A percentile compares a stretch with the other conserved stretches of the same genome.
phyloP scores from a whole-genome alignment of 2,888 invertebrate species.

The Temnothorax ravouxi region DNA sequence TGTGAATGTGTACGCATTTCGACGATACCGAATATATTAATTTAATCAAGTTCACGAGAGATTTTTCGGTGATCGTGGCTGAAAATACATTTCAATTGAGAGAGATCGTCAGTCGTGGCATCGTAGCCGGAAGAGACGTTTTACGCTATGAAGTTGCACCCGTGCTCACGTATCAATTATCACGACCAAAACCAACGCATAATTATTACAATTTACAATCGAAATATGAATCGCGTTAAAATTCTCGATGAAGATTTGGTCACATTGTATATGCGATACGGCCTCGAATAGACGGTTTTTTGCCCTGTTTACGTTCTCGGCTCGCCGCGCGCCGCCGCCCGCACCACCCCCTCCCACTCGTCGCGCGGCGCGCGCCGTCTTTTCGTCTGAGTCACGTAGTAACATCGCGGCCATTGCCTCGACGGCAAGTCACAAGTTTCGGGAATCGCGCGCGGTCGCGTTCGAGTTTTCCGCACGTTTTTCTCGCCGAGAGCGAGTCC shows the following conservation, averaged over 20 bases:
- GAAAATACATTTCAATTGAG: too few species aligned
- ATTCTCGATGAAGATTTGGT: neutral
- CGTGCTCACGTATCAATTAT: too few species aligned
- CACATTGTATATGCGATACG: neutral
- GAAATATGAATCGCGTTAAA: neutral
- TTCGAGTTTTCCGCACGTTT: neutral
- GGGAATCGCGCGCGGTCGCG: neutral
- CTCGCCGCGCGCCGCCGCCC: neutral
- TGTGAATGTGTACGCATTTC: too few species aligned
- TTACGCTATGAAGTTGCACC: neutral
- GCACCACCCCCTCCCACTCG: too few species aligned
- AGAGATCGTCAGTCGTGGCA: too few species aligned
- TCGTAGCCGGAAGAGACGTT: neutral
- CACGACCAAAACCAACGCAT: neutral
- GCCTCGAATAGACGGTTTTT: neutral
- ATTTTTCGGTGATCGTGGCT: too few species aligned
- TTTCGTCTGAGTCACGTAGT: neutral
- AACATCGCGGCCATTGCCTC: neutral
- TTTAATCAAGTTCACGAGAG: too few species aligned
- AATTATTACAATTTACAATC: neutral
- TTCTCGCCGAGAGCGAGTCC: neutral
- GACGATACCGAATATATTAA: too few species aligned
- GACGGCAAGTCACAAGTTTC: neutral
- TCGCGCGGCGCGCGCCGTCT: neutral
- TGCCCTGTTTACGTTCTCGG: neutral